Evolutionary conservation across 23 tunicate genomes (phyloP), one percentile per base, ranked within the genome.

Genomic region (Trididemnum miniatum): DNA sequence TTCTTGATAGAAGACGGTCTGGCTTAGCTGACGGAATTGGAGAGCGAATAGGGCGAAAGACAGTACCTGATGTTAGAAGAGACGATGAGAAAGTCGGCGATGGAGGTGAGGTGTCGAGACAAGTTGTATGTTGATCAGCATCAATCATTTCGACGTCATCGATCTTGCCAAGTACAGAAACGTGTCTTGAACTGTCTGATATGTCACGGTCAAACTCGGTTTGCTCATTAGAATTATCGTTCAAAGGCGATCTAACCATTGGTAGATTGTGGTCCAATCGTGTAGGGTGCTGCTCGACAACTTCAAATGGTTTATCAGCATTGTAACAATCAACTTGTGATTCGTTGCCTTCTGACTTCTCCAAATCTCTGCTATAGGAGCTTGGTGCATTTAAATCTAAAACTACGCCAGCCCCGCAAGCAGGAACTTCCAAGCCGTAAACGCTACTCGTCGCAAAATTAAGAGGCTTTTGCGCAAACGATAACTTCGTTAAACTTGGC

Each of bases 381-480:
- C 71, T 74, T 20, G 84, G 12, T 12, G 83, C 91, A 52, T 83
- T 81, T 4, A 93, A 66, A 52, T 93, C 98, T 35, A 93, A 62
- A n/a, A 84, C 78, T 33, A 93, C 89, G 37, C 88, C 86, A 35
- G 88, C 88, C n/a, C 87, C 88, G 2, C 84, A 62, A 4, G 5
- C 2, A 29, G 67, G 7, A 37, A 24, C 30, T 29, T 32, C 37
- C 29, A 28, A 35, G 4, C 2, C 35, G 59, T 57, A 27, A n/a
- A 37, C 37, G 7, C 7, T 2, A 31, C 29, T 32, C 31, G 36
- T 12, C 12, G 2, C 37, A 4, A 37, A 5, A 5, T 2, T 12
- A 9, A 29, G 20, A 37, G 3, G 9, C 4, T 2, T 31, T n/a
- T 15, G 34, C n/a, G 59, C 2, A 37, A 39, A 80, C 1, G 90